Evolutionary conservation across 2,888 invertebrate species (phyloP), one percentile per base, ranked within the genome.

Genomic region (Tipula vernalis): DNA sequence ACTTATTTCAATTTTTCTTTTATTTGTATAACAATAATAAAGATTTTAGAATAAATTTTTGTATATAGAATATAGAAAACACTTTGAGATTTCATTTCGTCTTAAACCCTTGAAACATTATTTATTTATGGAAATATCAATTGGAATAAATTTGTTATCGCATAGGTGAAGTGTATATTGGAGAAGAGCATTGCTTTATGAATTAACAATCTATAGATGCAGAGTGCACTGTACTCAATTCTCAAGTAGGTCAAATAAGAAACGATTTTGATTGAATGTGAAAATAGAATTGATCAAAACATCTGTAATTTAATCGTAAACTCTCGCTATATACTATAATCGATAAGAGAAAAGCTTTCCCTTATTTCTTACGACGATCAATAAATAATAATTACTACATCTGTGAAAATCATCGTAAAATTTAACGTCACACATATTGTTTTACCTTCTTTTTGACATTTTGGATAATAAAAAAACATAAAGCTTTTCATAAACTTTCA

Each of bases 401-500:
- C 51, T 71, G 71, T 71, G 71, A 71, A 28, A 71, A 71, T 28
- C 18, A 71, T 71, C 71, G 71, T 71, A 28, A 71, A 71, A 71
- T 28, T 71, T 71, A 71, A 71, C 28, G 71, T 71, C 71, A 71
- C 71, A 71, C 71, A 71, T 28, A 71, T 71, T 71, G 71, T 18
- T 71, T 71, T 71, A 71, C 71, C 71, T 71, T 71, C 28, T 28
- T 28, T 71, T 28, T 71, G 71, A 28, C 71, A 71, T 71, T 71
- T 71, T 71, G 28, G 28, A 71, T 71, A 71, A 28, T 71, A 28
- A 28, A 18, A n/a, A 71, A 18, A 18, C 71, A 71, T 71, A 71
- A 71, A 71, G 71, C 71, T 71, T 71, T 71, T 71, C 71, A 71
- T 71, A 71, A 71, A 71, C 71, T 71, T 71, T 71, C 71, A 71